A percentile compares a stretch with the other conserved stretches of the same genome.
phyloP scores from a whole-genome alignment of 2,888 invertebrate species.

The Phyto melanocephala region DNA sequence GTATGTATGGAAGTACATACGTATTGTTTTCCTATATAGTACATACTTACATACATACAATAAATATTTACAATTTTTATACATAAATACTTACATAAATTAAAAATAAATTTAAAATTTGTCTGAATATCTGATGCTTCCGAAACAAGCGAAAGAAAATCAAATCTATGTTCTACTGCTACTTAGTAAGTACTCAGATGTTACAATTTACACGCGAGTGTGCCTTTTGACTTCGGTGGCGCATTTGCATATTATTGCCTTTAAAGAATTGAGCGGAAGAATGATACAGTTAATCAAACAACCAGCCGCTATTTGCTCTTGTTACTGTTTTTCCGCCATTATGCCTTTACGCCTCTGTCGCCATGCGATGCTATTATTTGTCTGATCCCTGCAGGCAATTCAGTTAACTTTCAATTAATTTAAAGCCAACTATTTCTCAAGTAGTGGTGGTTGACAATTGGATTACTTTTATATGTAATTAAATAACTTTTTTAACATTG shows the following conservation, averaged over 20 bases:
- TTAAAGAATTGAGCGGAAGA: neutral
- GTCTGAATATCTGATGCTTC: neutral
- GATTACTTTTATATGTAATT: too few relatives aligned
- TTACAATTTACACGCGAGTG: conserved; percentile 26
- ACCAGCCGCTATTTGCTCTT: neutral
- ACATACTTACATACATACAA: neutral
- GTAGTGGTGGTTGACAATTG: too few relatives aligned
- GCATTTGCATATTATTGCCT: conserved; percentile 53
- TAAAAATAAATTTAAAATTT: conserved; percentile 11
- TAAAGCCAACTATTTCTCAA: too few relatives aligned
- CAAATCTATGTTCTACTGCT: neutral
- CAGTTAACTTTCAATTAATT: too few relatives aligned
- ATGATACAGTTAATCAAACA: conserved; percentile 3
- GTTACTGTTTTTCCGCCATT: neutral
- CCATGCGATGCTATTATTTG: conserved; percentile 8
- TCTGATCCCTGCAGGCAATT: neutral
- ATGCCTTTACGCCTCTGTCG: neutral
- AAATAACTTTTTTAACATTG: too few relatives aligned
- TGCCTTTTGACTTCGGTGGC: neutral
- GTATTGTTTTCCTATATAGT: neutral
- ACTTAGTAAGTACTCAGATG: neutral
- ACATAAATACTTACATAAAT: too few relatives aligned
- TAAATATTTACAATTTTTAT: too few relatives aligned
- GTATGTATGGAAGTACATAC: too few relatives aligned
- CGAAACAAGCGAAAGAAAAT: neutral